These are phyloP conservation scores for Dugesia japonica DNA, from an alignment of 2,888 invertebrate species.

Conservation along the genomic window DNA sequence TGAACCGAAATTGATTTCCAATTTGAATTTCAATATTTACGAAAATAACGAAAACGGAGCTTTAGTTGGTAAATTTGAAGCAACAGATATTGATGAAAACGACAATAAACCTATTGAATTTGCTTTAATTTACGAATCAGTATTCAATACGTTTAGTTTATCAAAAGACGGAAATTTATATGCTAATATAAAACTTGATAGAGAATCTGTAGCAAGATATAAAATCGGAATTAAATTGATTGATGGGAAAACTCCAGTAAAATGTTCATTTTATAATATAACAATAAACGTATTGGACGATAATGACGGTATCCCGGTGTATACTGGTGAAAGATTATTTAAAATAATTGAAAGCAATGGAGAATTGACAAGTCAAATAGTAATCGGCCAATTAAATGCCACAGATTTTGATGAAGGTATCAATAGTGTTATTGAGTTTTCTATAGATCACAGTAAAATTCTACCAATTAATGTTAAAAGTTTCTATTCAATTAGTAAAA, in stretches of 20 bases:
- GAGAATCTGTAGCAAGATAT: conserved; percentile 21
- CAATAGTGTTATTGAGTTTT: conserved; percentile 14
- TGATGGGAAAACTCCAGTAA: not conserved
- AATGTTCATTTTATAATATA: conserved; percentile 9
- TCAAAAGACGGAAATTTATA: not conserved
- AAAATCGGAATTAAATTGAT: not conserved
- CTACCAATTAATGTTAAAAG: not conserved
- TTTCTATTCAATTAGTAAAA: conserved; percentile 16
- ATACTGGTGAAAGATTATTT: conserved; percentile 26
- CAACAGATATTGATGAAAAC: not conserved
- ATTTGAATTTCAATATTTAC: not conserved
- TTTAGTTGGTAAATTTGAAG: conserved; percentile 13
- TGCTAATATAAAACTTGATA: conserved; percentile 21
- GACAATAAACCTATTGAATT: conserved; percentile 5
- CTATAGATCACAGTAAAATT: not conserved
- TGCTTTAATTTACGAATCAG: not conserved
- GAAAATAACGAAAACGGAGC: conserved; percentile 29
- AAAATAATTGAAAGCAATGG: conserved; percentile 24
- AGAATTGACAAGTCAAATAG: not conserved
- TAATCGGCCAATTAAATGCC: conserved; percentile 17
- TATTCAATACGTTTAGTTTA: not conserved
- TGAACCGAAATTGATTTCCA: conserved; percentile 11
- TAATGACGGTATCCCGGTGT: conserved; percentile 23
- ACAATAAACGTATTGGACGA: conserved; percentile 22
- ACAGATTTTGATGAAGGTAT: conserved; percentile 25